Base-by-base conservation (phyloP, 2,888 invertebrate genomes). In the Lochmaea crataegi region DNA sequence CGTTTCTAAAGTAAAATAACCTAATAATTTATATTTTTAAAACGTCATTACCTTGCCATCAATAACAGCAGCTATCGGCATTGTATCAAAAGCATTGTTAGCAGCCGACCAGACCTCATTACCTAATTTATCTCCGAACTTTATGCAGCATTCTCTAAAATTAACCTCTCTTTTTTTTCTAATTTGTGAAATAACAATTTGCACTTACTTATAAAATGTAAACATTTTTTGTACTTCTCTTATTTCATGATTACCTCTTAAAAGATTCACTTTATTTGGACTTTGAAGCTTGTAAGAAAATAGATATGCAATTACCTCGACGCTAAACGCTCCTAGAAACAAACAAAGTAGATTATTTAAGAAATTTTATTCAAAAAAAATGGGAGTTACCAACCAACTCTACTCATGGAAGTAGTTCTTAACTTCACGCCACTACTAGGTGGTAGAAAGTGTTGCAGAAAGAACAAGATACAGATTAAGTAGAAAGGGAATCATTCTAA, bases 191-290 rank as follows among this genome's bases (percentile, higher is more conserved):
- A n/a, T 45, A 65, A 22, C 32, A 48, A 16, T 32, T 6, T 16
- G 26, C 38, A 76, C 45, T 83, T 84, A 93, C 93, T 87, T 88
- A 81, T 90, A 88, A 84, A 94, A 94, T 0, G 92, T 90, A 84
- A 93, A 94, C 90, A 91, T 91, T 85, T 90, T 91, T 86, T 94
- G 94, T 64, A 94, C 91, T 75, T 90, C 90, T 72, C 93, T 86
- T n/a, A 92, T 90, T 86, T 94, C 94, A 84, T 94, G 94, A 84
- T 94, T 94, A 0, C 94, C 94, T 65, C 94, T 86, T 18, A 94
- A 81, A 73, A 94, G 83, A 77, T 88, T 88, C 72, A 94, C 89
- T 74, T 91, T 92, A 22, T 86, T 83, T 0, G 94, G 93, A 0
- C 91, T 89, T 81, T 92, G 89, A 63, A 93, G 82, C 85, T 94